Evolutionary conservation across 2,888 invertebrate genomes (phyloP).

Genomic region (Eristalinus sepulchralis): DNA sequence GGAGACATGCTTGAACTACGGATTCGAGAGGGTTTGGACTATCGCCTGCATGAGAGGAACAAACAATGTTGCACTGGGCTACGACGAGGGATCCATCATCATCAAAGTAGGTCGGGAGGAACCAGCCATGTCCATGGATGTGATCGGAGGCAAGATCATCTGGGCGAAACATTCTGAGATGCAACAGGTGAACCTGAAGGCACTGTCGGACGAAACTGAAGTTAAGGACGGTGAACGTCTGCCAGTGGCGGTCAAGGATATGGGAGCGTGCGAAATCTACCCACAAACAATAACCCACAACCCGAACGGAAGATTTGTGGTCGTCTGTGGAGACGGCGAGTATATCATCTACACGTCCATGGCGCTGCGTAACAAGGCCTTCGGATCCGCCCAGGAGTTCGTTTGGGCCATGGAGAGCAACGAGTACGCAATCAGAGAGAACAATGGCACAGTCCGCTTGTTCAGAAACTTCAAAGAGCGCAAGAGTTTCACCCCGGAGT

Average conservation of each 20-base stretch:
- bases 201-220: constrained; percentile 83
- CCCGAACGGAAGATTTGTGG: constrained; percentile 95
- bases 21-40: constrained; percentile 98
- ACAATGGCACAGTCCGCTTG: constrained; percentile 93
- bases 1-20: constrained; percentile 98
- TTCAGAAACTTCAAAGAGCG: constrained; percentile 99
- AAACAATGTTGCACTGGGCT: constrained; percentile 97
- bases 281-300: constrained; percentile 99
- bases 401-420: constrained; percentile 99
- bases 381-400: constrained; percentile 98
- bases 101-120: constrained; percentile 92
- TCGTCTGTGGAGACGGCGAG: constrained; percentile 99
- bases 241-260: constrained; percentile 97
- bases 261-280: constrained; percentile 99
- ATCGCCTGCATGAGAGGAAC: constrained; percentile 96
- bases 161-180: constrained; percentile 99
- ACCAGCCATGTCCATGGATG: constrained; percentile 99
- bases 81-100: constrained; percentile 81
- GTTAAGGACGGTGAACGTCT: constrained; percentile 95
- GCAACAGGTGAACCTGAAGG: constrained; percentile 86
- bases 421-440: constrained; percentile 94
- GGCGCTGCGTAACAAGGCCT: constrained; percentile 99
- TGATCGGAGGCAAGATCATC: constrained; percentile 98
- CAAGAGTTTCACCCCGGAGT: constrained; percentile 97
- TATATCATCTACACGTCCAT: constrained; percentile 99